Conservation (phyloP, 2,797 vertebrate genomes). For the Benthosema pterotum region DNA sequence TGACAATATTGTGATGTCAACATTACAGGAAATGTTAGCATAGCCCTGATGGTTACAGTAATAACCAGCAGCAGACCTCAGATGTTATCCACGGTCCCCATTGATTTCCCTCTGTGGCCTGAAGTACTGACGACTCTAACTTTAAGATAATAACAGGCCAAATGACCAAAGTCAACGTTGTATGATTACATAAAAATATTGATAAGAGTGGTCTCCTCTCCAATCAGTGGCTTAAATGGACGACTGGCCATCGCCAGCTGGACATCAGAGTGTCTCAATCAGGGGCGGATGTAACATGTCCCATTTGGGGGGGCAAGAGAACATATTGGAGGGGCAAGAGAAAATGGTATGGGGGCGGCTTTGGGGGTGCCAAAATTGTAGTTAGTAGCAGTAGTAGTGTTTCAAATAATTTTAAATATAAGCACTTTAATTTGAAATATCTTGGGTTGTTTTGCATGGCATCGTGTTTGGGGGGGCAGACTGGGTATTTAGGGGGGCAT, state of each 20-base stretch:
- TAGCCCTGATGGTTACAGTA: slow-evolving; percentile 73
- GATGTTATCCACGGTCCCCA: slow-evolving; percentile 70
- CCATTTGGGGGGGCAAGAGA: too few species aligned
- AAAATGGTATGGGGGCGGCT: too few species aligned
- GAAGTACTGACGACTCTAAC: slow-evolving; percentile 73
- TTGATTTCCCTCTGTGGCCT: slow-evolving; percentile 68
- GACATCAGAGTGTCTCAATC: slow-evolving; percentile 30
- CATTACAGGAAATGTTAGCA: slow-evolving; percentile 77
- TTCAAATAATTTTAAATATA: too few species aligned
- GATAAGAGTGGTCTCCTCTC: slow-evolving; percentile 75
- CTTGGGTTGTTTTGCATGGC: too few species aligned
- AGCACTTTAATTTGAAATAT: too few species aligned
- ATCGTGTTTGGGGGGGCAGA: too few species aligned
- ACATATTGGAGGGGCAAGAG: too few species aligned
- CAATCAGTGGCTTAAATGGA: slow-evolving; percentile 69
- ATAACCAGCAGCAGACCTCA: slow-evolving; percentile 60
- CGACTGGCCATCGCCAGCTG: slow-evolving; percentile 60
- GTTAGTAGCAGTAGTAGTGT: too few species aligned
- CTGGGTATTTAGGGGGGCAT: too few species aligned
- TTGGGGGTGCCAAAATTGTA: too few species aligned
- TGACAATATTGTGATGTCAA: slow-evolving; percentile 75
- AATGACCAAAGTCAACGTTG: slow-evolving; percentile 74
- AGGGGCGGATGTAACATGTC: too few species aligned
- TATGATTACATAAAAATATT: slow-evolving; percentile 78
- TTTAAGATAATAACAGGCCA: slow-evolving; percentile 76